These are phyloP conservation scores for Lasioglossum zephyrum DNA, from an alignment of 2,888 invertebrate species.

Conservation along the genomic window DNA sequence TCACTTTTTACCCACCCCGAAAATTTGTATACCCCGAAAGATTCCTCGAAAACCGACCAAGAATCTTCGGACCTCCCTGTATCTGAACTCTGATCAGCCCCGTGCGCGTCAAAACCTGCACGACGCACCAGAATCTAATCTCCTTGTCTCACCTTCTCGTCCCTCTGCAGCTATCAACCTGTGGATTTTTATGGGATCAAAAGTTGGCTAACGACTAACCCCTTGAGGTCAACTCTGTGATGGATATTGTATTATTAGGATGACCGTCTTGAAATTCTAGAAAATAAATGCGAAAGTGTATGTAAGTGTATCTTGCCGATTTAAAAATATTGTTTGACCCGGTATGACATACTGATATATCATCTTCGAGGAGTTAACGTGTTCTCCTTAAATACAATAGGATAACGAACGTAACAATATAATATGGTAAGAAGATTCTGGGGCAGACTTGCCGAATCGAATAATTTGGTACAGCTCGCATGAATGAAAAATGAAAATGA, in stretches of 20 bases:
- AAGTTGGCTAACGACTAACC: no score
- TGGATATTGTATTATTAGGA: no score
- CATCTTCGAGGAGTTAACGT: no score
- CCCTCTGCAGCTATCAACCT: no score
- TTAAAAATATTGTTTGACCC: no score
- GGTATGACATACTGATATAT: no score
- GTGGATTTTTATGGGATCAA: no score
- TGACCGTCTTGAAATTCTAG: no score
- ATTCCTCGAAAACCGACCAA: background rate
- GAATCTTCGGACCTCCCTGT: background rate
- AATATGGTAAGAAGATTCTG: background rate
- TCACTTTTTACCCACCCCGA: conserved; percentile 3
- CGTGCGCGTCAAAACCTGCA: background rate
- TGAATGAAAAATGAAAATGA: conserved; percentile 7
- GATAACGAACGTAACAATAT: background rate
- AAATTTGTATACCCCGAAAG: conserved; percentile 16
- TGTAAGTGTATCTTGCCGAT: no score
- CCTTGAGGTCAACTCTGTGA: no score
- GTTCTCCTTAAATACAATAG: no score
- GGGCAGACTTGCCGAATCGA: background rate
- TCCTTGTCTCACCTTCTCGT: background rate
- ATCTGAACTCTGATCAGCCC: background rate
- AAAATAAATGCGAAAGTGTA: no score
- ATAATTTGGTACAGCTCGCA: background rate
- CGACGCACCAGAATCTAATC: background rate